Evolutionary conservation across 2,113 vertebrate genomes (phyloP), one percentile per base, ranked within the genome.

Genomic region (Gobius niger): DNA sequence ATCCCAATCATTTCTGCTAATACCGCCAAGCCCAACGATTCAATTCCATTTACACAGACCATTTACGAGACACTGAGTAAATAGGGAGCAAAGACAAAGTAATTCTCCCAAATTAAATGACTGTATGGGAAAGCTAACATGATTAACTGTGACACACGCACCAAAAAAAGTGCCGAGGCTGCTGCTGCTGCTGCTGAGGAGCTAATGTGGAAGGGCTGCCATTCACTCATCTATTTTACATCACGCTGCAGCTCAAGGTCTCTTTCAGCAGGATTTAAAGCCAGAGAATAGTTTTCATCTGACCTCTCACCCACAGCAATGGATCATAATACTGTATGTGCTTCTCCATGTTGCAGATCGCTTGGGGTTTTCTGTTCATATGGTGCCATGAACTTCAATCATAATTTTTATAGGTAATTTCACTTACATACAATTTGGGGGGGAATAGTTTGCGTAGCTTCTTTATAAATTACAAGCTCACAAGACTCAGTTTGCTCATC

Each of bases 171-270:
- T 73, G 85, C 80, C 82, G 65, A 77, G 74, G 75, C 61, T 54
- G 24, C n/a, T n/a, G n/a, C n/a, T 68, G 70, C 19, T 67, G 64
- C 70, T 52, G 65, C 44, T 50, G 79, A 60, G 70, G 73, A 46
- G 73, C 75, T 78, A 85, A 86, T 76, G 78, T 78, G 75, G 80
- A 73, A 64, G 24, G 51, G 76, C 78, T 84, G 75, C 75, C 81
- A 82, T 63, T 81, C 78, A 63, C 57, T 82, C 86, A 86, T 87
- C 79, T 72, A 84, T 88, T 87, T 83, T 82, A 82, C 80, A 91
- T 89, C 73, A 13, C 52, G 72, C 77, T 59, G 61, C 75, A 81
- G 80, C 64, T 65, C 63, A 62, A 54, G 74, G 70, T 82, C 78
- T 77, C 74, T 50, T 69, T 63, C 40, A 57, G 72, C 84, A 86